Evolutionary conservation across 2,113 vertebrate genomes (phyloP).

Genomic region (Perognathus longimembris): DNA sequence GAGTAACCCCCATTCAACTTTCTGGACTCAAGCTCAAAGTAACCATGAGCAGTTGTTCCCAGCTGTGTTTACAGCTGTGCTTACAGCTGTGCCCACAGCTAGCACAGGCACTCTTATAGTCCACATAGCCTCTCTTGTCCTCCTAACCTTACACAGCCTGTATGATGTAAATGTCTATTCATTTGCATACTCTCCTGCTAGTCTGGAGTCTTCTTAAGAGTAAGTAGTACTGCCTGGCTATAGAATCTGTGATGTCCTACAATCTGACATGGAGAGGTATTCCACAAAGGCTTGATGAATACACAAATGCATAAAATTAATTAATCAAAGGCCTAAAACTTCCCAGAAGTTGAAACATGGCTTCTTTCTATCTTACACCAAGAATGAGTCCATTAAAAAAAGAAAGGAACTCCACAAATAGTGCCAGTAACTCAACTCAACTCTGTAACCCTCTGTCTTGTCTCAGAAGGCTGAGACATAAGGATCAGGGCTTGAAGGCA

Average conservation of each 20-base stretch:
- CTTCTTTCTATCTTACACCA: not conserved
- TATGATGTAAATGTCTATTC: not conserved
- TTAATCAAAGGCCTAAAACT: not conserved
- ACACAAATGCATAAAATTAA: not conserved
- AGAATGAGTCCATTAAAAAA: not conserved
- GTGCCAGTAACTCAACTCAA: no score
- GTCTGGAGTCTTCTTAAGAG: not conserved
- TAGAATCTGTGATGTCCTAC: accelerated
- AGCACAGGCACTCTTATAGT: not conserved
- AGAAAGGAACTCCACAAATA: no score
- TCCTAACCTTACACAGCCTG: not conserved
- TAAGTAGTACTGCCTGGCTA: not conserved
- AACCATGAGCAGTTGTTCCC: not conserved
- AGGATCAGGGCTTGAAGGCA: no score
- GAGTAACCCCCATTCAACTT: not conserved
- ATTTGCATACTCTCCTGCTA: not conserved
- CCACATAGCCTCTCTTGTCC: not conserved
- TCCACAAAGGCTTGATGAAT: not conserved
- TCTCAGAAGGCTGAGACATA: no score
- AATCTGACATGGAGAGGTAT: not conserved
- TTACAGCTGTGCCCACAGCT: not conserved
- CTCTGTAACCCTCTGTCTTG: no score
- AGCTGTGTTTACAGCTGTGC: not conserved
- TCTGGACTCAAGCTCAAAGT: not conserved
- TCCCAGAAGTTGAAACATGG: not conserved